Percentiles rank a stretch among this genome's conserved stretches.
Evolutionary conservation across 2,797 vertebrate genomes (phyloP).

Genomic region (Coregonus sp.): DNA sequence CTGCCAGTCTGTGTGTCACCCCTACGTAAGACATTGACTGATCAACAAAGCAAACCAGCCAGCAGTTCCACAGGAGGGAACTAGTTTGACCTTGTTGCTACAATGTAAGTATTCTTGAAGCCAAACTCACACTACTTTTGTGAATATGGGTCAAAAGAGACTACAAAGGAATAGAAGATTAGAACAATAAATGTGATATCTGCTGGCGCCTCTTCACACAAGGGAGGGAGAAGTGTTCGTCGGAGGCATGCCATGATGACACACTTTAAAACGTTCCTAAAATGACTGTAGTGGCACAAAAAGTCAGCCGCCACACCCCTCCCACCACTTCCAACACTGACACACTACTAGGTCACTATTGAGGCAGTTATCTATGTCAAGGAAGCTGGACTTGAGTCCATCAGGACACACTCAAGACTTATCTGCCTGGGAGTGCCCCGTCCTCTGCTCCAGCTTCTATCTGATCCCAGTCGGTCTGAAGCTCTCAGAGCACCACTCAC

Average conservation of each 20-base stretch:
- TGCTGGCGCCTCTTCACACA: slow-evolving; percentile 4
- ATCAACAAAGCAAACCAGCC: background rate
- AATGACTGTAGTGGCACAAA: background rate
- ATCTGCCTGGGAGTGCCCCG: slow-evolving; percentile 61
- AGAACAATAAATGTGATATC: slow-evolving; percentile 12
- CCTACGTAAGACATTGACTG: background rate
- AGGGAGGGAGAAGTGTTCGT: background rate
- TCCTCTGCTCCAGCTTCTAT: slow-evolving; percentile 35
- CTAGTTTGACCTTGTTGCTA: background rate
- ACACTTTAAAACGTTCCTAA: background rate
- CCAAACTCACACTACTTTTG: background rate
- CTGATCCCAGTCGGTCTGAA: slow-evolving; percentile 20
- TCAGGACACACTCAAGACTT: slow-evolving; percentile 69
- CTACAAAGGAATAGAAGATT: background rate
- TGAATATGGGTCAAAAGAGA: background rate
- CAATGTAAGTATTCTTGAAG: background rate
- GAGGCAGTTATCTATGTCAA: slow-evolving; percentile 61
- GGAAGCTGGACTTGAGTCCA: slow-evolving; percentile 60
- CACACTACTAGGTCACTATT: slow-evolving; percentile 37
- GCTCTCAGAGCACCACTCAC: background rate
- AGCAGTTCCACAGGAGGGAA: background rate
- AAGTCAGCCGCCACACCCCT: background rate
- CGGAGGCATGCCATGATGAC: background rate
- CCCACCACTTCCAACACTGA: slow-evolving; percentile 4
- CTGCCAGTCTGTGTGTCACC: background rate